Evolutionary conservation across 2,113 vertebrate species (phyloP).

Genomic region (Bagarius yarrelli): DNA sequence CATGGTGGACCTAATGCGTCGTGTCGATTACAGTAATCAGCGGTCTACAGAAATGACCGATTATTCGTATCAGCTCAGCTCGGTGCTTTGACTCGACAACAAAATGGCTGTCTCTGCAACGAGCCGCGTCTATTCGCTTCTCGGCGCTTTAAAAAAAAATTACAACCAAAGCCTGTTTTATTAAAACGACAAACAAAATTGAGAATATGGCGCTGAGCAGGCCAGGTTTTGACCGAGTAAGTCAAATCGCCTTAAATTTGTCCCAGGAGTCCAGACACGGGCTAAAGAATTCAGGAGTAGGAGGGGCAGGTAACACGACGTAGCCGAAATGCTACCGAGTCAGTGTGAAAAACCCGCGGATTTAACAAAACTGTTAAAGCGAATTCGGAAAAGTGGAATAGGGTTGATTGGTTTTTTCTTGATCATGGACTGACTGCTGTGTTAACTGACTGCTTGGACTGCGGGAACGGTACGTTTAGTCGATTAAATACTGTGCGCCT

Average conservation of each 20-base stretch:
- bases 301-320: constrained; percentile 67
- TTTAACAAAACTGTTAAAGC: neutral
- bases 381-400: neutral
- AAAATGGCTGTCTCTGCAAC: constrained; percentile 60
- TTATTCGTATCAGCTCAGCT: constrained; percentile 3
- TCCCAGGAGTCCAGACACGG: constrained; percentile 45
- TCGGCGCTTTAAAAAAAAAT: neutral
- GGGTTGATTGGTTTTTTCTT: neutral
- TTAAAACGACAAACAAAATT: neutral
- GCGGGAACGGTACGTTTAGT: neutral
- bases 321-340: constrained; percentile 24
- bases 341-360: constrained; percentile 8
- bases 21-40: constrained; percentile 22
- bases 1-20: neutral
- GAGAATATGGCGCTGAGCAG: neutral
- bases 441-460: neutral
- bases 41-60: neutral
- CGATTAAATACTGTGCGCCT: constrained; percentile 56
- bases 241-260: constrained; percentile 30
- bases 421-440: neutral
- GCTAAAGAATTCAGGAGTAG: constrained; percentile 67
- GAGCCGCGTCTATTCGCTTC: constrained; percentile 10
- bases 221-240: neutral
- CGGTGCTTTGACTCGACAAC: constrained; percentile 45
- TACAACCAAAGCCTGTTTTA: neutral